phyloP scores from a whole-genome alignment of 2,888 invertebrate genomes.

The Anthoptus insignis region DNA sequence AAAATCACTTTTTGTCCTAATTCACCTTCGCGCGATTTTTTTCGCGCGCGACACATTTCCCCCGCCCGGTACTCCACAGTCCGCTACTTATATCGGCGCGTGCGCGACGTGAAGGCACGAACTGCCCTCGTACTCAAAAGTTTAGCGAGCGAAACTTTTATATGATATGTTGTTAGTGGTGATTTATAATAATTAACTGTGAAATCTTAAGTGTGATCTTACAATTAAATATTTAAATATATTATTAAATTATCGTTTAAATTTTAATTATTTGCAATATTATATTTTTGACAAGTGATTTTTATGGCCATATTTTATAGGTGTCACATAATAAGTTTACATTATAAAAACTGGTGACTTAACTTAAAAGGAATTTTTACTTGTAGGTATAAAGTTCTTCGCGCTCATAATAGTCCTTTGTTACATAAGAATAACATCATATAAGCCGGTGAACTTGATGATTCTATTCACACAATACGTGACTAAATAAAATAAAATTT shows the following conservation, averaged over 20 bases:
- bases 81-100: constrained; percentile 56
- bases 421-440: not conserved
- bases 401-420: not conserved
- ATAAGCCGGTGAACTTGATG: not conserved
- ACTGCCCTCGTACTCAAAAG: not conserved
- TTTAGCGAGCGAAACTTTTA: constrained; percentile 3
- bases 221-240: too few species aligned
- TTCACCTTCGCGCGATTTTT: constrained; percentile 38
- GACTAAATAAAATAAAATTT: not conserved
- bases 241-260: too few species aligned
- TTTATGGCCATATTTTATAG: not conserved
- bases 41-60: constrained; percentile 50
- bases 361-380: not conserved
- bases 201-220: not conserved
- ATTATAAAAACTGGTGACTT: not conserved
- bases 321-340: not conserved
- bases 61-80: constrained; percentile 56
- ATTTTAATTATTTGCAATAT: not conserved
- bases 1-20: constrained; percentile 31
- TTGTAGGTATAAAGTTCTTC: not conserved
- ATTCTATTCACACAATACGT: not conserved
- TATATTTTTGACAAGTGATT: not conserved
- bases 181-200: not conserved
- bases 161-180: not conserved
- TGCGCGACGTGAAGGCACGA: constrained; percentile 17